Conservation (phyloP, 2,797 vertebrate genomes). For the Podarcis siculus region DNA sequence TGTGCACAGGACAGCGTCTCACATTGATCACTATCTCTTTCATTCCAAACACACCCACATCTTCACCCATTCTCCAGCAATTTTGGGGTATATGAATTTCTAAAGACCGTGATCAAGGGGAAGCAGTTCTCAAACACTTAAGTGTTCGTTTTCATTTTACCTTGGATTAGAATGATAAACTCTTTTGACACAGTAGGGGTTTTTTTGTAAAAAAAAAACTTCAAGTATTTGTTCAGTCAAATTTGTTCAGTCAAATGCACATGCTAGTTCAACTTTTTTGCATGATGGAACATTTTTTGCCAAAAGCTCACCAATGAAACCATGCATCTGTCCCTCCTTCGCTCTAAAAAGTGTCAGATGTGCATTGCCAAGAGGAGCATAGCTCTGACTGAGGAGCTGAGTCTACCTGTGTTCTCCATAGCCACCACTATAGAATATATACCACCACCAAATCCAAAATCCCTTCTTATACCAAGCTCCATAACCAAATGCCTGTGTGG, state of each 20-base stretch:
- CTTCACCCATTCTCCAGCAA: not conserved
- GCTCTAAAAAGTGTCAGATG: not conserved
- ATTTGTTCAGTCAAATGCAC: no score
- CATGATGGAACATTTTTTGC: not conserved
- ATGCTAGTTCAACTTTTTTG: not conserved
- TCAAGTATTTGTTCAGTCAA: not conserved
- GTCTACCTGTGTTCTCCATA: no score
- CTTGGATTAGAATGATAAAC: not conserved
- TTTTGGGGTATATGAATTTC: not conserved
- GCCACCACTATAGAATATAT: not conserved
- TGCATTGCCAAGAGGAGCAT: not conserved
- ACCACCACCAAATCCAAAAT: not conserved
- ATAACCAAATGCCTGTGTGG: not conserved
- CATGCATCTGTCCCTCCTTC: not conserved
- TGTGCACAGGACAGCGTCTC: no score
- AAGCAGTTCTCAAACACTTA: not conserved
- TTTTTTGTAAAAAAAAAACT: no score
- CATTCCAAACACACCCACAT: not conserved
- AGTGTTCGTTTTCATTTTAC: not conserved
- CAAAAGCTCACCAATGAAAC: not conserved
- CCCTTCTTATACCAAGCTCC: not conserved
- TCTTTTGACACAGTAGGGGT: no score
- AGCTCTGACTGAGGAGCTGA: not conserved
- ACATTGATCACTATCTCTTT: not conserved
- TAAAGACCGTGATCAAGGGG: not conserved